Evolutionary conservation across 1,140 invertebrate genomes (phyloP).

Genomic region (Euschistus heros): DNA sequence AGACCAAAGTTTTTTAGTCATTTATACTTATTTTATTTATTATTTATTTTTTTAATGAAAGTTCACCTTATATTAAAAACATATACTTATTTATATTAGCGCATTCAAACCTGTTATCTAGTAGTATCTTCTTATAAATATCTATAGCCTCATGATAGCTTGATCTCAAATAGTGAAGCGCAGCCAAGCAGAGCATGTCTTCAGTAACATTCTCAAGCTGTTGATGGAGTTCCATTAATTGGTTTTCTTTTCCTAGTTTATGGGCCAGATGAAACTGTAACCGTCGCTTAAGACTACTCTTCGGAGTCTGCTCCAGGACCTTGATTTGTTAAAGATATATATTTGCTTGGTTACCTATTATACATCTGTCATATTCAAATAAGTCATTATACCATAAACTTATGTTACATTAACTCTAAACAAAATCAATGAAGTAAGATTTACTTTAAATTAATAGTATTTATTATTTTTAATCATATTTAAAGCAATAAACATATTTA

Average conservation of each 20-base stretch:
- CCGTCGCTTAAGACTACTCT: conserved; percentile 60
- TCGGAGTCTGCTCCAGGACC: conserved; percentile 45
- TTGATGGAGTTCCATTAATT: conserved; percentile 69
- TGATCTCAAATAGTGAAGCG: conserved; percentile 88
- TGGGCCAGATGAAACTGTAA: conserved; percentile 88
- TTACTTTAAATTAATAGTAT: no score
- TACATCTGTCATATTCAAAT: no score
- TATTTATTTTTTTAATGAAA: not conserved
- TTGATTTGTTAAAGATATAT: conserved; percentile 33
- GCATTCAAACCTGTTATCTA: conserved; percentile 67
- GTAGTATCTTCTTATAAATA: conserved; percentile 89
- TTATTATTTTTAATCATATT: not conserved
- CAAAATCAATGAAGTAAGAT: no score
- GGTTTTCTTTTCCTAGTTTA: conserved; percentile 80
- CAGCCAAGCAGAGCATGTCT: conserved; percentile 90
- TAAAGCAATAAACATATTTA: not conserved
- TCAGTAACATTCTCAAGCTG: conserved; percentile 78
- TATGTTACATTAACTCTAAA: no score
- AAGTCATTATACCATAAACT: no score
- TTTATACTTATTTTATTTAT: not conserved
- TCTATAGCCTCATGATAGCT: conserved; percentile 99
- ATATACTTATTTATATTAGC: no score
- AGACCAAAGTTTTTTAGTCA: not conserved
- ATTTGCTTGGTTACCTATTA: no score
- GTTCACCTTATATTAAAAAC: not conserved